Evolutionary conservation across 2,113 vertebrate genomes (phyloP).

Genomic region (Etheostoma spectabile): DNA sequence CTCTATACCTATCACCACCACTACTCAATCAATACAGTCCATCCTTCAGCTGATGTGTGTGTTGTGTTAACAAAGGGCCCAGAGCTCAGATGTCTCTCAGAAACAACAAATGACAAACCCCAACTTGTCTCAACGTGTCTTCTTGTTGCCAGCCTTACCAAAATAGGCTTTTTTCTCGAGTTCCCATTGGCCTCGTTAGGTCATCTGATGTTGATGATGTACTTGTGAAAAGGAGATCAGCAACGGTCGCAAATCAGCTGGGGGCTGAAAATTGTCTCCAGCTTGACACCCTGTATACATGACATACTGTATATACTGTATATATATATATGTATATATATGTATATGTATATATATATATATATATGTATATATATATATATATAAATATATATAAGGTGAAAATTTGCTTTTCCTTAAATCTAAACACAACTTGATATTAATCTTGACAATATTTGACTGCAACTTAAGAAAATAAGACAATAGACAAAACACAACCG

Average conservation of each 20-base stretch:
- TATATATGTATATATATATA: too few relatives aligned
- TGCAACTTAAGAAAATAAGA: neutral
- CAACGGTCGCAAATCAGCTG: neutral
- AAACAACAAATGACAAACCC: constrained; percentile 7
- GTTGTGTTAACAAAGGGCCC: constrained; percentile 28
- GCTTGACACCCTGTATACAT: too few relatives aligned
- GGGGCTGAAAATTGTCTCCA: neutral
- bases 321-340: too few relatives aligned
- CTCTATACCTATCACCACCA: constrained; percentile 17
- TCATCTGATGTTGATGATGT: constrained; percentile 7
- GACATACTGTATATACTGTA: neutral
- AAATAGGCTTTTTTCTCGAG: neutral
- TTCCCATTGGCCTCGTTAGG: neutral
- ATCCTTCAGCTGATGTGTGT: constrained; percentile 17
- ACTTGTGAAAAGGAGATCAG: neutral
- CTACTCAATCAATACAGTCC: neutral
- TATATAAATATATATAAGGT: neutral
- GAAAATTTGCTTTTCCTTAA: neutral
- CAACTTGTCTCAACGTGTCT: neutral
- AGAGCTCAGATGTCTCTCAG: constrained; percentile 5
- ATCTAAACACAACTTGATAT: neutral
- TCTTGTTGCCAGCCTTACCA: neutral
- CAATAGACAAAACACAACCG: neutral
- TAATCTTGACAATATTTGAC: neutral
- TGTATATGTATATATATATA: too few relatives aligned